Conservation (phyloP, 2,888 invertebrate species). For the Leptopterna dolabrata region DNA sequence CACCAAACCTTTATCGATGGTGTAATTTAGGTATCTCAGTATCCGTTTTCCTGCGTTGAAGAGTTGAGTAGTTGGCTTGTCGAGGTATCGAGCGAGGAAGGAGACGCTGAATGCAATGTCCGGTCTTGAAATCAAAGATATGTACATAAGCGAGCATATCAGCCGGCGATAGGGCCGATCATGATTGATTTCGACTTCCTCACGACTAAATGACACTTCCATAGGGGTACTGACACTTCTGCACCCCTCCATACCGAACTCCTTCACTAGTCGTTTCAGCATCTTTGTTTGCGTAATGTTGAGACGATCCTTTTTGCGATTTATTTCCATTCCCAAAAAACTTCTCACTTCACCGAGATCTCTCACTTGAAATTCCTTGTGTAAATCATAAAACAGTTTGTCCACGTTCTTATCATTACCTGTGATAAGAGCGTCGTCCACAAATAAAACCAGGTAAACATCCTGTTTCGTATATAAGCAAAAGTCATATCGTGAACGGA, state of each 20-base stretch:
- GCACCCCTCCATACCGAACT: conserved; percentile 40
- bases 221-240: conserved; percentile 45
- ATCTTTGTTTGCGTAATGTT: conserved; percentile 37
- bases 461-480: conserved; percentile 36
- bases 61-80: not conserved
- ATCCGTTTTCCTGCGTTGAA: not conserved
- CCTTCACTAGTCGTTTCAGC: conserved; percentile 12
- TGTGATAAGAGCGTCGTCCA: conserved; percentile 53
- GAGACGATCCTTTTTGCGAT: not conserved
- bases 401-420: conserved; percentile 23
- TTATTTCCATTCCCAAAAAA: conserved; percentile 52
- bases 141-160: conserved; percentile 53
- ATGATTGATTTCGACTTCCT: not conserved
- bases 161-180: conserved; percentile 52
- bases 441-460: conserved; percentile 31
- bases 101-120: conserved; percentile 16
- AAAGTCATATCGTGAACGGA: conserved; percentile 9
- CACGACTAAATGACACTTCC: conserved; percentile 46
- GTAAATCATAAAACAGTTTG: conserved; percentile 20
- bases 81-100: not conserved
- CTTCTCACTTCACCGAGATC: conserved; percentile 21
- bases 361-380: conserved; percentile 51
- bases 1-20: not conserved
- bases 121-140: not conserved
- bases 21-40: not conserved